These are phyloP conservation scores for Pristiophorus japonicus DNA, from an alignment of 2,113 vertebrate genomes.

Conservation along the genomic window DNA sequence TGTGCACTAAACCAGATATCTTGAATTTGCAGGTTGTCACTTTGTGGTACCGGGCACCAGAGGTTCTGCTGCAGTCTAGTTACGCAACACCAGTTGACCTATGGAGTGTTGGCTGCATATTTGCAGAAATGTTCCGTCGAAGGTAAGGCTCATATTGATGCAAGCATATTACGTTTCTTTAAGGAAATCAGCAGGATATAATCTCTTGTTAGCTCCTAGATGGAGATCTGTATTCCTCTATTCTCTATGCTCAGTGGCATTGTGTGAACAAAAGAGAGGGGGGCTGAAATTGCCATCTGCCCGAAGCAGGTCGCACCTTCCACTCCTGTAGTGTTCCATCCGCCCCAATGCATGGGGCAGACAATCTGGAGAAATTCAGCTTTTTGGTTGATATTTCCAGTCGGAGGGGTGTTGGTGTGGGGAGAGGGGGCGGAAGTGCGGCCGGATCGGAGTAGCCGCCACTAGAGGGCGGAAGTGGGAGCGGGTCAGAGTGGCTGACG, in stretches of 20 bases:
- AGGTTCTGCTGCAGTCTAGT: conserved; percentile 94
- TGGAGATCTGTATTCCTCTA: neutral
- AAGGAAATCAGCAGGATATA: neutral
- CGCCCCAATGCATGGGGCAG: too few relatives aligned
- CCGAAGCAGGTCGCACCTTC: too few relatives aligned
- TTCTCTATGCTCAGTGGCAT: neutral
- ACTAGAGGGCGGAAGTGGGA: too few relatives aligned
- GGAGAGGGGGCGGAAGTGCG: too few relatives aligned
- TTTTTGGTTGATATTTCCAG: too few relatives aligned
- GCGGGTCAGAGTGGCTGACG: too few relatives aligned
- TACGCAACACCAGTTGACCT: conserved; percentile 94
- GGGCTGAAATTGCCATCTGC: too few relatives aligned
- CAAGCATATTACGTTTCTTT: neutral
- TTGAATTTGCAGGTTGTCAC: conserved; percentile 80
- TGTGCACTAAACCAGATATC: neutral
- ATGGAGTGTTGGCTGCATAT: conserved; percentile 98
- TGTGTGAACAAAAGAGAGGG: neutral
- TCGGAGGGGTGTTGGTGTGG: too few relatives aligned
- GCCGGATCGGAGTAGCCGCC: too few relatives aligned
- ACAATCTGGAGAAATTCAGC: too few relatives aligned
- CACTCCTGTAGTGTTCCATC: too few relatives aligned
- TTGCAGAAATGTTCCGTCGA: conserved; percentile 95
- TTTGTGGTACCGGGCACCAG: conserved; percentile 92
- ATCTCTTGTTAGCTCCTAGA: neutral
- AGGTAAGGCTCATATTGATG: conserved; percentile 66